Conservation (phyloP, 2,797 vertebrate genomes). For the Neosalanx taihuensis region DNA sequence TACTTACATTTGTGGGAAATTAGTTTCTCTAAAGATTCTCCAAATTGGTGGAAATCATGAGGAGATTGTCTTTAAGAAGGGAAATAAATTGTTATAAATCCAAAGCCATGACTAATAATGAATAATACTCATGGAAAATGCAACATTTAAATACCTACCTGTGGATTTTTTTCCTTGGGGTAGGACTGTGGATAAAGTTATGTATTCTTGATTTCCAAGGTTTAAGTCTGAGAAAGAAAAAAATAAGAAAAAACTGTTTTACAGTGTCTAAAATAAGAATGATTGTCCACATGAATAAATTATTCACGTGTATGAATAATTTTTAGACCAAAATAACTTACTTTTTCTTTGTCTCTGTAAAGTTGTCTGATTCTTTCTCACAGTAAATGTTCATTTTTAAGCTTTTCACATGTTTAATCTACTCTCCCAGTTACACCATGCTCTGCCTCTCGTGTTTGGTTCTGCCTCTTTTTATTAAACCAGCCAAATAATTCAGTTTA, state of each 20-base stretch:
- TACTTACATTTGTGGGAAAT: conserved; percentile 61
- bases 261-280: background rate
- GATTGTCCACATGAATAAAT: background rate
- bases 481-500: background rate
- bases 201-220: conserved; percentile 51
- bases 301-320: background rate
- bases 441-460: background rate
- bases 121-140: conserved; percentile 3
- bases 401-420: background rate
- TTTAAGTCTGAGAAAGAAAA: conserved; percentile 33
- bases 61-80: conserved; percentile 40
- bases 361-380: conserved; percentile 22
- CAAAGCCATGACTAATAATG: background rate
- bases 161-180: conserved; percentile 26
- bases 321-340: conserved; percentile 30
- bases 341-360: conserved; percentile 28
- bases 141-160: conserved; percentile 27
- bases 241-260: background rate
- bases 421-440: too few relatives aligned
- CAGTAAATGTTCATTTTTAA: conserved; percentile 24
- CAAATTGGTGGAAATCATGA: conserved; percentile 37
- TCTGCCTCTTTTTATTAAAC: background rate
- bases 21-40: conserved; percentile 54
- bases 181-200: conserved; percentile 41
- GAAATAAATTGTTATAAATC: conserved; percentile 13